These are phyloP conservation scores for Lasioglossum pauxillum DNA, from an alignment of 2,888 invertebrate species.

Conservation along the genomic window DNA sequence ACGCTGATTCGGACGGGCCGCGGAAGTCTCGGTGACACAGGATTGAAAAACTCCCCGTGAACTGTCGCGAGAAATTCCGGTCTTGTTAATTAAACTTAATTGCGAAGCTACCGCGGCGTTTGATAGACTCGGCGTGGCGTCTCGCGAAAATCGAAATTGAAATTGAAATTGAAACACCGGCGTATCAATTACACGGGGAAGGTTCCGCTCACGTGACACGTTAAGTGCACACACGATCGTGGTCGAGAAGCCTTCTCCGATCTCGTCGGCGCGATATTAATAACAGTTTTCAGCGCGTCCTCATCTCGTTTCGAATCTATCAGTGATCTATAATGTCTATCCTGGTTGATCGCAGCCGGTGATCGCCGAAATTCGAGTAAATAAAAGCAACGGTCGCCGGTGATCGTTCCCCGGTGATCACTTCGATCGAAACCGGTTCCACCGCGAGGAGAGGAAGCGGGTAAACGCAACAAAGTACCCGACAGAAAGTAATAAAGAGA, in stretches of 20 bases:
- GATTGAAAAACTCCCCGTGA: not conserved
- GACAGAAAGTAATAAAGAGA: not conserved
- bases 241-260: not conserved
- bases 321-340: not conserved
- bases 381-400: slow-evolving; percentile 11
- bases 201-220: not conserved
- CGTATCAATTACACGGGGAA: not conserved
- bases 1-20: not conserved
- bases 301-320: slow-evolving; percentile 6
- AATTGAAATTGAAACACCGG: slow-evolving; percentile 4
- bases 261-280: not conserved
- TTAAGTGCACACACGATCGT: not conserved
- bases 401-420: slow-evolving; percentile 36
- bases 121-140: not conserved
- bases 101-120: not conserved
- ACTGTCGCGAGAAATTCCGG: not conserved
- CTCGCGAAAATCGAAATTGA: slow-evolving; percentile 4
- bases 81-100: slow-evolving; percentile 1
- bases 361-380: slow-evolving; percentile 16
- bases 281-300: slow-evolving; percentile 3
- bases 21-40: too few species aligned
- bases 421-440: slow-evolving; percentile 42
- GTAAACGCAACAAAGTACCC: not conserved
- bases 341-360: not conserved
- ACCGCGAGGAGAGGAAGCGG: not conserved